Percentiles rank a stretch among this genome's conserved stretches.
Evolutionary conservation across 2,888 invertebrate species (phyloP).

Genomic region (Stictocephala bisonia): DNA sequence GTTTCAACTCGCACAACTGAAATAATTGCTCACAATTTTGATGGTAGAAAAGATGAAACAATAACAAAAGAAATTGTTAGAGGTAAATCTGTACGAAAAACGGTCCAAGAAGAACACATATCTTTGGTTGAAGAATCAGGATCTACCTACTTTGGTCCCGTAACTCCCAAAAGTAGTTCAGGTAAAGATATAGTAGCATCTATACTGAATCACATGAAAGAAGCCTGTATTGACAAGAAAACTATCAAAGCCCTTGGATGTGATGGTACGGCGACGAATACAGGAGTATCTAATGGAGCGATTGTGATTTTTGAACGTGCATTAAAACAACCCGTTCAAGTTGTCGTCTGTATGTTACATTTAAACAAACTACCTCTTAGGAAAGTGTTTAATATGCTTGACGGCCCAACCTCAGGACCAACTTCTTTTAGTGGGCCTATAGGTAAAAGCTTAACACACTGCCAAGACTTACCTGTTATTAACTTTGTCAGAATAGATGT

Average conservation of each 20-base stretch:
- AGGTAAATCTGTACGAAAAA: conserved; percentile 1
- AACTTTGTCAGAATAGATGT: neutral
- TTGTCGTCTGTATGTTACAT: neutral
- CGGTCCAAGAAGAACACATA: conserved; percentile 9
- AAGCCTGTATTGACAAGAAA: neutral
- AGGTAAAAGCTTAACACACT: neutral
- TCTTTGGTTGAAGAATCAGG: conserved; percentile 19
- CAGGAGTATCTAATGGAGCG: conserved; percentile 11
- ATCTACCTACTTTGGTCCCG: conserved; percentile 4
- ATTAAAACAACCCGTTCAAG: neutral
- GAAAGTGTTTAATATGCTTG: neutral
- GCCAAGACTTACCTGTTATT: neutral
- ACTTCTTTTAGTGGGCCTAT: neutral
- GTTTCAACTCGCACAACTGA: conserved; percentile 22
- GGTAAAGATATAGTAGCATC: conserved; percentile 23
- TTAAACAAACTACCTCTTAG: neutral
- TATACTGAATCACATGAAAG: neutral
- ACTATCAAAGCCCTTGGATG: conserved; percentile 17
- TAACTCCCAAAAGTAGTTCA: conserved; percentile 20
- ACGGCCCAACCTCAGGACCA: conserved; percentile 6
- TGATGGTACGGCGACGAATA: conserved; percentile 17
- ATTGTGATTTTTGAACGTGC: neutral
- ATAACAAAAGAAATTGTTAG: conserved; percentile 17
- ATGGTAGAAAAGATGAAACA: conserved; percentile 30
- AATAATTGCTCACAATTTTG: neutral